Base-by-base conservation (phyloP, 2,113 vertebrate genomes). In the Holacanthus passer region DNA sequence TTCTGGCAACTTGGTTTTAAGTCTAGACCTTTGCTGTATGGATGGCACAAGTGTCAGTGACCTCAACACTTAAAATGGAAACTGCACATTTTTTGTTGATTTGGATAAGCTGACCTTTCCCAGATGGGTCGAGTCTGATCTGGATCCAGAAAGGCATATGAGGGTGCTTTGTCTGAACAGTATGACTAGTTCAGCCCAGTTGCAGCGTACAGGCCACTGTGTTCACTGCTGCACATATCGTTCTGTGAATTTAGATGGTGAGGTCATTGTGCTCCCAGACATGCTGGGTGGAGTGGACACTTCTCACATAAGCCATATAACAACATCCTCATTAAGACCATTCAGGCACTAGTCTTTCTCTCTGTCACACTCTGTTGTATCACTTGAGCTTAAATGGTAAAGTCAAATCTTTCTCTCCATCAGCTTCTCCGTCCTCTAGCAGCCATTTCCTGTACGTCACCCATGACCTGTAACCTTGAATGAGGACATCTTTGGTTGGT, bases 371-470 rank as follows among this genome's bases (percentile, higher is more conserved):
- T 71, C 77, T 69, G 35, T 53, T 63, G 29, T 35, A 27, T 41
- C 37, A 55, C 67, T 66, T 32, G 32, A 39, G 63, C 79, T 69
- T 66, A 70, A 76, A 73, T 10, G 56, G 22, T 76, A 0, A 77
- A 82, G 69, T 68, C 47, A 58, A 50, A 60, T 70, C 85, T 48
- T 55, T 48, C 62, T 35, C 52, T 69, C 45, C 43, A 32, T 66
- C 45, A 39, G 52, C 52, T 4, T 59, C 66, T 67, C 24, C 50
- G 62, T 74, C 37, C 66, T 75, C 48, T 6, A 55, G 48, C 66
- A 47, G 73, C 71, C 75, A 53, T 85, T 94, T 93, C 88, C 89
- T 87, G 83, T 59, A 70, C 64, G 79, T 89, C 84, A 88, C 41
- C 74, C 55, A 0, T 83, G 67, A 92, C 82, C 83, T 81, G 29